Base-by-base conservation (phyloP, 1,140 invertebrate species). In the Sesamia nonagrioides region DNA sequence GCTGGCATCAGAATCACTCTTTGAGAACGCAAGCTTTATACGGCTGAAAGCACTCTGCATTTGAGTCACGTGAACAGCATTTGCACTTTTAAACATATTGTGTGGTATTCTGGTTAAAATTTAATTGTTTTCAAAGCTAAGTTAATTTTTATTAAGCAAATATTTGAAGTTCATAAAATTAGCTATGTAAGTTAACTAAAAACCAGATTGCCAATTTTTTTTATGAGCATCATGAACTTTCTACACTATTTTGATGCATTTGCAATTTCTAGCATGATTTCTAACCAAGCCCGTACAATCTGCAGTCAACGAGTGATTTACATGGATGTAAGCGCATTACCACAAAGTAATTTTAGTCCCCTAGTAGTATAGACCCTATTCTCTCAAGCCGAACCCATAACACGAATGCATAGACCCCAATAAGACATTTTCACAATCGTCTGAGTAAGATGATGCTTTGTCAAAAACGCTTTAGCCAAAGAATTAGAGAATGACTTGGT, bases 341-440 rank as follows among this genome's bases (percentile, higher is more conserved):
- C 76, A 78, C 63, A 78, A 56, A 75, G 50, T 78, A 78, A 52
- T 76, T 76, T 79, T 80, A 73, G 69, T 27, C 48, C 71, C 56
- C 56, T 66, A 66, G 80, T 82, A 79, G 77, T 87, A 83, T 94
- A 92, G 90, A 88, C 87, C 91, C 91, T 89, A 89, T 89, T 94
- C 91, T 94, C 90, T 94, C 84, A 89, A 92, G 93, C 93, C 93
- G 93, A 94, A 94, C 93, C 93, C 92, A 82, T 93, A 92, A 92
- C 91, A 92, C 84, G 86, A 84, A 84, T 86, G 84, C 87, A 88
- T 85, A 87, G 83, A 80, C 74, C 86, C 87, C 84, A 82, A 68
- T 81, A 85, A 86, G 84, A 89, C 74, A 80, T 78, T 58, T 83
- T 87, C 88, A 87, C 88, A 88, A 87, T 88, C 85, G 86, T 88